Percentiles rank a stretch among this genome's conserved stretches.
Evolutionary conservation across 2,888 invertebrate species (phyloP).

Genomic region (Drosophila formosana): DNA sequence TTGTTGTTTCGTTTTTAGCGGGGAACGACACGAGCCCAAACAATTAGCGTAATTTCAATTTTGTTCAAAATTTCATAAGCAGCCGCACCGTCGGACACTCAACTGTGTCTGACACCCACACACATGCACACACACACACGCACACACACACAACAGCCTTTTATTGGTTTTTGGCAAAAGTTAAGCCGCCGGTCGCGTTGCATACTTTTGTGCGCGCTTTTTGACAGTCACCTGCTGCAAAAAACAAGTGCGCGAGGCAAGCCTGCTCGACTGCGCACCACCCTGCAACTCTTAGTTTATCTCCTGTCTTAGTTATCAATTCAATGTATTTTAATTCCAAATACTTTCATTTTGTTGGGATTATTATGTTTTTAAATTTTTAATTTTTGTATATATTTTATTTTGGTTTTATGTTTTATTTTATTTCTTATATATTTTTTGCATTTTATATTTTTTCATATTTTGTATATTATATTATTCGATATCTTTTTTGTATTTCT

Average conservation of each 20-base stretch:
- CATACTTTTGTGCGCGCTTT: constrained; percentile 56
- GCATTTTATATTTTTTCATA: too few species aligned
- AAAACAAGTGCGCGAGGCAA: constrained; percentile 5
- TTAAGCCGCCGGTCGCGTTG: constrained; percentile 14
- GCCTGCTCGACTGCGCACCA: background rate
- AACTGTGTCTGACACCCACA: constrained; percentile 27
- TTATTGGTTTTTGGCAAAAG: constrained; percentile 12
- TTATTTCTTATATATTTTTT: too few species aligned
- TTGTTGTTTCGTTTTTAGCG: constrained; percentile 27
- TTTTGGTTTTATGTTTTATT: too few species aligned
- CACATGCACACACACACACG: constrained; percentile 2
- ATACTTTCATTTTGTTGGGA: too few species aligned
- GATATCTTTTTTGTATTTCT: too few species aligned
- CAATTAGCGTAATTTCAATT: constrained; percentile 85
- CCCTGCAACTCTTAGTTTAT: background rate
- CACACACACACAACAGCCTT: background rate
- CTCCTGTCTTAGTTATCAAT: too few species aligned
- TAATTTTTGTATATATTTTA: too few species aligned
- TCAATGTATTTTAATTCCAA: too few species aligned
- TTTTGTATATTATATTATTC: too few species aligned
- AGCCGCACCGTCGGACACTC: constrained; percentile 30
- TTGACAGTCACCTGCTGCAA: constrained; percentile 54
- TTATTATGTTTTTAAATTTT: too few species aligned
- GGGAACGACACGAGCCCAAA: constrained; percentile 59
- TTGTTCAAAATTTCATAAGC: constrained; percentile 84